phyloP scores from a whole-genome alignment of 2,113 vertebrate species.

The Aptenodytes forsteri region DNA sequence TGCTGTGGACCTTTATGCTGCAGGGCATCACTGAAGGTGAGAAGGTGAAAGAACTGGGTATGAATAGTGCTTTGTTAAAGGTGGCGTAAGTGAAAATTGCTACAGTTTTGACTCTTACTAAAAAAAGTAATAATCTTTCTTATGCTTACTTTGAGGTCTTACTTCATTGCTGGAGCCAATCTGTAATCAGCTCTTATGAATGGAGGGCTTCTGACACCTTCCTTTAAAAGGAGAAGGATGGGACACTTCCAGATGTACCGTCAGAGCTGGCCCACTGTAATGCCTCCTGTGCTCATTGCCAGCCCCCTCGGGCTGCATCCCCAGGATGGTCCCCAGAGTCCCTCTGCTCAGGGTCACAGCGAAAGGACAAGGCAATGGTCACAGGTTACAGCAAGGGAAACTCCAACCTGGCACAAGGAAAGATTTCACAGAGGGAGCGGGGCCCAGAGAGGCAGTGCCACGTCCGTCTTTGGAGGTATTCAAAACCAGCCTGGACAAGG shows the following conservation, averaged over 20 bases:
- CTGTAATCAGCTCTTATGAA: background rate
- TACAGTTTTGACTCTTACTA: background rate
- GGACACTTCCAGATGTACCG: fast-evolving
- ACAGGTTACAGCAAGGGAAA: background rate
- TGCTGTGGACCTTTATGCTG: background rate
- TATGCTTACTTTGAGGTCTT: background rate
- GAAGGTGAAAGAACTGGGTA: background rate
- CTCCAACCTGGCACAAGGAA: background rate
- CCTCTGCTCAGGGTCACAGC: background rate
- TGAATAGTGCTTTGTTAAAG: background rate
- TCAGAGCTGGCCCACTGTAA: background rate
- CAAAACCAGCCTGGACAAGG: background rate
- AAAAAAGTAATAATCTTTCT: background rate
- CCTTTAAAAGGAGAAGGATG: background rate
- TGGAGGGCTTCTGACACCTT: background rate
- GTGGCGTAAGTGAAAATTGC: background rate
- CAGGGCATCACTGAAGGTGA: background rate
- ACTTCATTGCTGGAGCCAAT: background rate
- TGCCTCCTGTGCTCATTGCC: background rate
- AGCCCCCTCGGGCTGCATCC: fast-evolving
- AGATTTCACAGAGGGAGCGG: background rate
- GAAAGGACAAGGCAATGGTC: background rate
- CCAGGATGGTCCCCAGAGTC: background rate
- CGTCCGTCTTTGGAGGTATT: background rate
- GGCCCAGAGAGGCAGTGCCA: background rate